phyloP scores from a whole-genome alignment of 1,140 invertebrate genomes.

The Cyrtorhinus lividipennis region DNA sequence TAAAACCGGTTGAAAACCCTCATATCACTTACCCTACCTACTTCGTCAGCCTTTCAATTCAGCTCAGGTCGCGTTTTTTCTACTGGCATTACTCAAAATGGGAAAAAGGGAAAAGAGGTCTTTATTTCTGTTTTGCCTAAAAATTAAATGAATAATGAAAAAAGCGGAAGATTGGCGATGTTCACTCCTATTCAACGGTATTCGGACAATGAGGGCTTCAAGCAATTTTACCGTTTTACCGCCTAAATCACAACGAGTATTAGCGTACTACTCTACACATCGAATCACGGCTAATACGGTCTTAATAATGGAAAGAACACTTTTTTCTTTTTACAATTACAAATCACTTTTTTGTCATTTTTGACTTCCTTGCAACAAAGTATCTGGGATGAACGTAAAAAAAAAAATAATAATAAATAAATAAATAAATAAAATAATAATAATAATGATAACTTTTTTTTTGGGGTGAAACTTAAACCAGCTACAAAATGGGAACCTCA shows the following conservation, averaged over 20 bases:
- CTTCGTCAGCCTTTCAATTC: no score
- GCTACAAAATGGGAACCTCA: slow-evolving; percentile 17
- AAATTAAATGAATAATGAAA: no score
- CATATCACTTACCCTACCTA: no score
- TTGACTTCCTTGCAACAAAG: neutral
- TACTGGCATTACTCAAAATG: no score
- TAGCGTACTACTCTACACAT: slow-evolving; percentile 8
- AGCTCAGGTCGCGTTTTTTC: no score
- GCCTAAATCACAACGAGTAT: neutral
- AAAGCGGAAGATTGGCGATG: no score
- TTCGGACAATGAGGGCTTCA: neutral
- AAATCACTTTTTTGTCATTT: neutral
- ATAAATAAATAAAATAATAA: no score
- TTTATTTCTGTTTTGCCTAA: no score
- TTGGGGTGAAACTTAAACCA: slow-evolving; percentile 16
- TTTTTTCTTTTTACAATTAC: neutral
- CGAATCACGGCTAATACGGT: slow-evolving; percentile 4
- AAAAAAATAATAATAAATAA: neutral
- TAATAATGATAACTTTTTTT: no score
- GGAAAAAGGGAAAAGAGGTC: no score
- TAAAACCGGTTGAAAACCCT: no score
- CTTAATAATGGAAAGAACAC: slow-evolving; percentile 2
- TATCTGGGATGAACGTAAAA: neutral
- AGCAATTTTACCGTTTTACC: slow-evolving; percentile 3
- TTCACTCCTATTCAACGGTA: no score